Percentiles rank a stretch among this genome's conserved stretches.
Evolutionary conservation across 2,113 vertebrate species (phyloP).

Genomic region (Chroicocephalus ridibundus): DNA sequence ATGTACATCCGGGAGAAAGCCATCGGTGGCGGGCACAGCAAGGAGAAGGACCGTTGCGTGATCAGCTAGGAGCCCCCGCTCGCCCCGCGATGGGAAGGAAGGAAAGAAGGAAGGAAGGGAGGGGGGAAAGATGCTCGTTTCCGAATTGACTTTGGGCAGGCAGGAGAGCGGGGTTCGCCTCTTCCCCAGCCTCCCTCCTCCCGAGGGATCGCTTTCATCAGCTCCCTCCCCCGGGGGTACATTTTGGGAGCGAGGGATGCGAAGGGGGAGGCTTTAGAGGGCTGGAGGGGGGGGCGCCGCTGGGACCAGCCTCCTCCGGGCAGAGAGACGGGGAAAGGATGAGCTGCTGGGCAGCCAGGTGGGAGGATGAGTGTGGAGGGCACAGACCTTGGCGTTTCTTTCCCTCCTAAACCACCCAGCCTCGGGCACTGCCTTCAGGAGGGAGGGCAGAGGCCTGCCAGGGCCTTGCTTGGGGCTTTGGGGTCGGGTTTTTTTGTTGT

Average conservation of each 20-base stretch:
- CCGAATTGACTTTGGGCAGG: neutral
- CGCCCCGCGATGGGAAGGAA: fast-evolving
- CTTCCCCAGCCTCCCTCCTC: slow-evolving; percentile 3
- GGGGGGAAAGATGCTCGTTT: neutral
- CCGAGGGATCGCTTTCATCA: neutral
- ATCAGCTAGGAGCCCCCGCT: slow-evolving; percentile 81
- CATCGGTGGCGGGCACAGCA: slow-evolving; percentile 81
- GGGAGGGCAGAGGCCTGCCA: neutral
- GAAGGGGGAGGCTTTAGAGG: neutral
- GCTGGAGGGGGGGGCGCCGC: neutral
- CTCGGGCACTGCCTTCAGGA: neutral
- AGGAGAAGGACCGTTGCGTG: slow-evolving; percentile 91
- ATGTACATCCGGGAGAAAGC: slow-evolving; percentile 96
- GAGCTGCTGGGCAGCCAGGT: neutral
- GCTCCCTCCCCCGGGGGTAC: neutral
- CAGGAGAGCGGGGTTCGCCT: neutral
- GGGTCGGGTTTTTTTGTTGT: neutral
- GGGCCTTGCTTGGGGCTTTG: neutral
- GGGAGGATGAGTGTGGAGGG: neutral
- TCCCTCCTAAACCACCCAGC: neutral
- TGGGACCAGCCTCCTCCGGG: neutral
- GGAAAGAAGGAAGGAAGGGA: neutral
- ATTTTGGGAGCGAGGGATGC: slow-evolving; percentile 6
- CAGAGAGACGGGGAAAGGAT: neutral
- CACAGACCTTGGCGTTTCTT: neutral